These are phyloP conservation scores for Donacobius atricapilla DNA, from an alignment of 2,113 vertebrate genomes.

Conservation along the genomic window DNA sequence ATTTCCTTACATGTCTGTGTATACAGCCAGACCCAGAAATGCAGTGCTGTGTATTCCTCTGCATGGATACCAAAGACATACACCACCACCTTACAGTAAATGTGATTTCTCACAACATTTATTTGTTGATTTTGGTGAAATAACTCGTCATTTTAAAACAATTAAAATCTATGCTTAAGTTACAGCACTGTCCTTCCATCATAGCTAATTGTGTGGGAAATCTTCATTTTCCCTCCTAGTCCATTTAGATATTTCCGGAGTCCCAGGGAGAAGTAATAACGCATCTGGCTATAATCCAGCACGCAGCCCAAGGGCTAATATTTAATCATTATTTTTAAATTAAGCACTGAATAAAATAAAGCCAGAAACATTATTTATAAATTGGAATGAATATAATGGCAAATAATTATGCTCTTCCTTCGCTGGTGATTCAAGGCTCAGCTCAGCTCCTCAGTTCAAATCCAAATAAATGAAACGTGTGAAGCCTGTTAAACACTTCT, in stretches of 20 bases:
- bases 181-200: neutral
- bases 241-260: constrained; percentile 16
- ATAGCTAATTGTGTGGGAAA: neutral
- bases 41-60: neutral
- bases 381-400: constrained; percentile 26
- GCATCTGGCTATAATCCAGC: constrained; percentile 16
- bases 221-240: neutral
- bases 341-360: constrained; percentile 45
- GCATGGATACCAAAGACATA: neutral
- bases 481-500: constrained; percentile 33
- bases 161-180: neutral
- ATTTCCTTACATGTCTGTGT: neutral
- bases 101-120: neutral
- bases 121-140: neutral
- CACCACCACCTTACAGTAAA: neutral
- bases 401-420: constrained; percentile 40
- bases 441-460: constrained; percentile 9
- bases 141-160: neutral
- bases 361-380: constrained; percentile 49
- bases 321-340: constrained; percentile 55
- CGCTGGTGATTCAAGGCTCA: neutral
- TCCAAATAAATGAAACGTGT: constrained; percentile 11
- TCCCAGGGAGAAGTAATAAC: constrained; percentile 2
- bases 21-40: neutral
- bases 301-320: constrained; percentile 30